Base-by-base conservation (phyloP, 2,113 vertebrate species). In the Bos javanicus region DNA sequence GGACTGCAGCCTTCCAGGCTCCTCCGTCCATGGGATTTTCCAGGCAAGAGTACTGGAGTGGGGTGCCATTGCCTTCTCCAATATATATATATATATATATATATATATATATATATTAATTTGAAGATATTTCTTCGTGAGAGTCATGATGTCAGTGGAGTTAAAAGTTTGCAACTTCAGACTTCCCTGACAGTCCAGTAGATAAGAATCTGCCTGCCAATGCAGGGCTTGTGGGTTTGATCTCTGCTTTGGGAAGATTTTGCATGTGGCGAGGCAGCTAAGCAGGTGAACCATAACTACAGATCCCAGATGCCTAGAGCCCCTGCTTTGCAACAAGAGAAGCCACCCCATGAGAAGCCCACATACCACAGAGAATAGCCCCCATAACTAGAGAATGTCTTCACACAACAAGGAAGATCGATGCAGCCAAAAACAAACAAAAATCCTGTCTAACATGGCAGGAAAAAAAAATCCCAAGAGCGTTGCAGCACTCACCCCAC, bases 241-340 rank as follows among this genome's bases (percentile, higher is more conserved):
- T 39, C n/a, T 39, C 67, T 74, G n/a, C n/a, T 71, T 74, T 74
- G 19, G 67, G 67, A 74, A 36, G n/a, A 74, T 74, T 74, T 23
- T 12, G 2, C 10, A 2, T 23, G 67, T 0, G 0, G 5, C 0
- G 5, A 12, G 67, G 67, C n/a, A 74, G 10, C n/a, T 74, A 74
- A 39, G 67, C 19, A 36, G 67, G 67, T 39, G 19, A 74, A 74
- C n/a, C 19, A 12, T 39, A 74, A 74, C n/a, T 39, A 36, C 67
- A 23, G n/a, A 74, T 19, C 19, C 67, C 19, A 12, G n/a, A 74
- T 74, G n/a, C n/a, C n/a, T 74, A 39, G n/a, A 39, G 33, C 21
- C n/a, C n/a, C n/a, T 39, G n/a, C 67, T 74, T 19, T 74, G 10
- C 67, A 71, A 25, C 10, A 23, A 74, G 10, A 74, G 36, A 74